Evolutionary conservation across 2,888 invertebrate species (phyloP).

Genomic region (Cistogaster globosa): DNA sequence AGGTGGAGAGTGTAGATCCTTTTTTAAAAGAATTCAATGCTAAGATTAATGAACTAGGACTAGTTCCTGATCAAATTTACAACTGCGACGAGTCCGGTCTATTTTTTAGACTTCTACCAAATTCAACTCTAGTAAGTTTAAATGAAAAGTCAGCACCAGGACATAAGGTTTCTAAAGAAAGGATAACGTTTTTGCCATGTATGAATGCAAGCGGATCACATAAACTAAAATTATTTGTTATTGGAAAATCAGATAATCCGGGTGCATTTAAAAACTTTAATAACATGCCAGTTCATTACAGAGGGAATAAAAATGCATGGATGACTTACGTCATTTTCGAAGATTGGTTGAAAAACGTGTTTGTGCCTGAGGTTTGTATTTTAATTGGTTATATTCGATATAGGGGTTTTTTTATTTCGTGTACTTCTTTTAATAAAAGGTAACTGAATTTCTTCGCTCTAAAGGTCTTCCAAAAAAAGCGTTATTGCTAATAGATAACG

Average conservation of each 20-base stretch:
- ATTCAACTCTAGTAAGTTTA: no score
- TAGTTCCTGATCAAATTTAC: no score
- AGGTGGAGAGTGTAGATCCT: no score
- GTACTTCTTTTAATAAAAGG: conserved; percentile 7
- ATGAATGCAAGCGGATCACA: no score
- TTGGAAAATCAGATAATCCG: conserved; percentile 71
- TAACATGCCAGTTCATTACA: conserved; percentile 22
- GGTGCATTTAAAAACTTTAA: conserved; percentile 61
- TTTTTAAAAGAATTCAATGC: no score
- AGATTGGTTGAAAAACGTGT: conserved; percentile 13
- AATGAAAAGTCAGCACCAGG: no score
- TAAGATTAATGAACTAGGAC: no score
- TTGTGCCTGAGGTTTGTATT: conserved; percentile 21
- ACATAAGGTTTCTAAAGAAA: no score
- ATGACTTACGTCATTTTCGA: conserved; percentile 6
- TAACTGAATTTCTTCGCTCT: conserved; percentile 17
- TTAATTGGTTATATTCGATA: conserved; percentile 12
- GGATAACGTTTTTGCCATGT: no score
- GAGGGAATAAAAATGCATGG: conserved; percentile 32
- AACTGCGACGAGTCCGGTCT: no score
- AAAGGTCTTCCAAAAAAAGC: conserved; percentile 11
- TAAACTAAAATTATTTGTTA: conserved; percentile 67
- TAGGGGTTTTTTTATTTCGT: not conserved
- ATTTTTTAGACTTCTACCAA: no score
- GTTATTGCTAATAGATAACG: no score